Evolutionary conservation across 2,797 vertebrate species (phyloP), one percentile per base, ranked within the genome.

Genomic region (Malacoraja senta): DNA sequence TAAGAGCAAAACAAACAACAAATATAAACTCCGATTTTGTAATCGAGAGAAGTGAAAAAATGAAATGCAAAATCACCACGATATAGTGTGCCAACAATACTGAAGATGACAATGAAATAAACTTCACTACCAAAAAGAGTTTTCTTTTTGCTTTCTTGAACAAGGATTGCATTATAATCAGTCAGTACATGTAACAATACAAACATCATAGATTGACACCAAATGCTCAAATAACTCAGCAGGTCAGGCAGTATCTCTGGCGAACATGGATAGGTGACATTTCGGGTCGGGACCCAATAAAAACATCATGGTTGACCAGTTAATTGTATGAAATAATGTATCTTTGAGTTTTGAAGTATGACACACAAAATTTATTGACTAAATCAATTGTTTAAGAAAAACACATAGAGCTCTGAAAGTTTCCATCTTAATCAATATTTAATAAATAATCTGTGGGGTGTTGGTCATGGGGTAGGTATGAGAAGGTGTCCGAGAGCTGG

Each of bases 1-100:
- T 99, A 95, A 94, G 94, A 72, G n/a, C 21, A 88, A 68, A 65
- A 15, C 58, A 91, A 91, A 91, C 17, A 35, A 44, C 38, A 44
- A 92, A 53, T 0, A 32, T 58, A n/a, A 74, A 72, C 38, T 24
- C 21, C 9, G 9, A 91, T 72, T 29, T 63, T 10, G 1, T n/a
- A 79, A 79, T 65, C 58, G 32, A 65, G 15, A 68, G n/a, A 61
- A 84, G 29, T 84, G 53, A 61, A 61, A 88, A 35, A 12, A n/a
- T 86, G 0, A 88, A 32, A 32, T 68, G n/a, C 0, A 88, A 68
- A 68, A 32, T 1, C 71, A 29, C 12, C 38, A 76, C 7, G 76
- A 91, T n/a, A 63, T 44, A 29, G 53, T 26, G 15, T 74, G 65
- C 9, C 38, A 63, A 26, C 9, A 35, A 61, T 65, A 6, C n/a